Evolutionary conservation across 2,888 invertebrate species (phyloP), one percentile per base, ranked within the genome.

Genomic region (Pyrrhia umbra): DNA sequence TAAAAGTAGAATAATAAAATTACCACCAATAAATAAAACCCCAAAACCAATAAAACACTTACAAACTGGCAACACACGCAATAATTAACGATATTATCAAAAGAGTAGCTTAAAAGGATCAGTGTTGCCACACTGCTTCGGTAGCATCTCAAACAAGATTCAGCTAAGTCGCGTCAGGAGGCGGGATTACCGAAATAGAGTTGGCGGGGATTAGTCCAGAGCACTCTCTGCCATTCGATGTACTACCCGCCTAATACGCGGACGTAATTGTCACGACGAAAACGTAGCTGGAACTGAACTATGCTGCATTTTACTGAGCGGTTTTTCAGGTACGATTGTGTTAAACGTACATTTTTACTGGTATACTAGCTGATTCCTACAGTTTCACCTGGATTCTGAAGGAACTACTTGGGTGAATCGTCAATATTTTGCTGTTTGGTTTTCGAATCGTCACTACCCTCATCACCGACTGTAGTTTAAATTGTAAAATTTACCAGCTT

Each of bases 161-260:
- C 80, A 75, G 80, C 84, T 85, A 87, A 90, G 86, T 88, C 82
- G 78, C 81, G 71, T 81, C 79, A 78, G 83, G 82, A 84, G 82
- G 82, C 82, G 78, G 88, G 90, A 89, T 91, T 90, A 90, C 82
- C 57, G 76, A 82, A 85, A 86, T 85, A 88, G 87, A 88, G 85
- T 89, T 86, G 81, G 82, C 78, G 68, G 80, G 87, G 88, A 87
- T 90, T 89, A 90, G 80, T 76, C 62, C 77, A 64, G 71, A 81
- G 79, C 82, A 82, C 81, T 75, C 67, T 61, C 51, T 42, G 57
- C 37, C 54, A 25, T 64, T 71, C 63, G 58, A 58, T 58, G 75
- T 63, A 74, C 40, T 42, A 49, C 40, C 37, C 51, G 45, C 40
- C 75, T 70, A 70, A 62, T 66, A 21, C 55, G 21, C 13, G 40